phyloP scores from a whole-genome alignment of 2,888 invertebrate genomes.

The Oxycera nigricornis region DNA sequence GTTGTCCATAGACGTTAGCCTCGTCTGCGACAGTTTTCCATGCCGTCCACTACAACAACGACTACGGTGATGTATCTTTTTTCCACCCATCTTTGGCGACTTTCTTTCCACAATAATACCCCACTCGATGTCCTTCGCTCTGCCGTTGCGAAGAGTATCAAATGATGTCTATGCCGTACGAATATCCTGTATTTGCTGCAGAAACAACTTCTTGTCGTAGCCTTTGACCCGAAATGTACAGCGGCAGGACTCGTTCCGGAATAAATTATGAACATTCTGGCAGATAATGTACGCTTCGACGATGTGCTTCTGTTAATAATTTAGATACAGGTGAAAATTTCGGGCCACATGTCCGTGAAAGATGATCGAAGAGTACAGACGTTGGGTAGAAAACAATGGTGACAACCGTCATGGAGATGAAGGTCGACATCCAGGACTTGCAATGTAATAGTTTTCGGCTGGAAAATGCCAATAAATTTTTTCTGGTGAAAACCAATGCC shows the following conservation, averaged over 20 bases:
- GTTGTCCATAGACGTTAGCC: conserved; percentile 4
- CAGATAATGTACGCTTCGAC: conserved; percentile 9
- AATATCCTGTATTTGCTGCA: background rate
- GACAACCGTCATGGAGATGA: no score
- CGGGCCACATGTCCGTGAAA: background rate
- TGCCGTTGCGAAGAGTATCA: conserved; percentile 13
- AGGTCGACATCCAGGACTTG: no score
- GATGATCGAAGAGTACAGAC: background rate
- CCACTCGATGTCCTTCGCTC: background rate
- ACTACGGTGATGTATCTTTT: conserved; percentile 11
- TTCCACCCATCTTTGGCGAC: background rate
- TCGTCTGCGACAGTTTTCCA: conserved; percentile 24
- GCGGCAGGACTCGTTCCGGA: background rate
- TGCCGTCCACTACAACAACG: background rate
- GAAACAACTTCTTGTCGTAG: conserved; percentile 1
- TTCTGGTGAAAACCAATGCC: no score
- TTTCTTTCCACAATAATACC: background rate
- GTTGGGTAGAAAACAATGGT: no score
- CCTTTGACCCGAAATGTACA: conserved; percentile 28
- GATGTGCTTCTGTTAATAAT: conserved; percentile 27
- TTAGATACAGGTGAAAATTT: conserved; percentile 17
- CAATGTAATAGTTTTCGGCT: no score
- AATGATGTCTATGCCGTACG: conserved; percentile 3
- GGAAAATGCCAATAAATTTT: no score
- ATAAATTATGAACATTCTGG: conserved; percentile 1